Evolutionary conservation across 2,797 vertebrate genomes (phyloP).

Genomic region (Vespertilio murinus): DNA sequence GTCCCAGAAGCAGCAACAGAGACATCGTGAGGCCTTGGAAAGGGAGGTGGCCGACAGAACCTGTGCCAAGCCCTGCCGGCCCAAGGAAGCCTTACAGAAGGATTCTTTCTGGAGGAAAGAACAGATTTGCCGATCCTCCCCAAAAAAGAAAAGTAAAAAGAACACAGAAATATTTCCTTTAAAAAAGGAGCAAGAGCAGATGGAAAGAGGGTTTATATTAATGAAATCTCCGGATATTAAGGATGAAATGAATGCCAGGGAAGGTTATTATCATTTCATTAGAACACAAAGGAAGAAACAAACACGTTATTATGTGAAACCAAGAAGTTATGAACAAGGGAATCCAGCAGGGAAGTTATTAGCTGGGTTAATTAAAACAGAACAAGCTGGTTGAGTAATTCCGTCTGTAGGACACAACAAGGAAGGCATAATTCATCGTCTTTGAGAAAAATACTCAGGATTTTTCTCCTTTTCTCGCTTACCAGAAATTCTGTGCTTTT

Average conservation of each 20-base stretch:
- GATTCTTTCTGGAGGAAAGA: constrained; percentile 64
- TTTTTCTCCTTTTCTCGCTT: constrained; percentile 60
- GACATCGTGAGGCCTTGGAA: constrained; percentile 43
- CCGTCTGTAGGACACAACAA: constrained; percentile 68
- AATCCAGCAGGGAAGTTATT: constrained; percentile 80
- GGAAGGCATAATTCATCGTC: constrained; percentile 70
- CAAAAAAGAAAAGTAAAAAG: constrained; percentile 69
- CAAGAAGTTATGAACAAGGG: constrained; percentile 78
- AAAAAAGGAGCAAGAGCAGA: constrained; percentile 77
- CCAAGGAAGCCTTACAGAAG: constrained; percentile 55
- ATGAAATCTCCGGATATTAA: constrained; percentile 81
- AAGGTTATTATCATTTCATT: constrained; percentile 80
- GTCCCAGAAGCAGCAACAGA: constrained; percentile 24
- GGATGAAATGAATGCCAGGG: constrained; percentile 75
- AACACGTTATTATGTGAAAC: constrained; percentile 78
- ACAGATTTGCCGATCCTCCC: constrained; percentile 59
- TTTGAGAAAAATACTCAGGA: constrained; percentile 54
- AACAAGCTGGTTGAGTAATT: constrained; percentile 77
- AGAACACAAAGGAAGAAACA: constrained; percentile 80
- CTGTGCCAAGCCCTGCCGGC: constrained; percentile 69
- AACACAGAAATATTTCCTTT: constrained; percentile 77
- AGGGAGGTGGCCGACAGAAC: constrained; percentile 37
- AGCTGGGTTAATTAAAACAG: constrained; percentile 81
- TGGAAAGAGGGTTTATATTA: constrained; percentile 79
- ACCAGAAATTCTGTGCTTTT: constrained; percentile 74